Evolutionary conservation across 1,140 invertebrate species (phyloP).

Genomic region (Ooceraea biroi): DNA sequence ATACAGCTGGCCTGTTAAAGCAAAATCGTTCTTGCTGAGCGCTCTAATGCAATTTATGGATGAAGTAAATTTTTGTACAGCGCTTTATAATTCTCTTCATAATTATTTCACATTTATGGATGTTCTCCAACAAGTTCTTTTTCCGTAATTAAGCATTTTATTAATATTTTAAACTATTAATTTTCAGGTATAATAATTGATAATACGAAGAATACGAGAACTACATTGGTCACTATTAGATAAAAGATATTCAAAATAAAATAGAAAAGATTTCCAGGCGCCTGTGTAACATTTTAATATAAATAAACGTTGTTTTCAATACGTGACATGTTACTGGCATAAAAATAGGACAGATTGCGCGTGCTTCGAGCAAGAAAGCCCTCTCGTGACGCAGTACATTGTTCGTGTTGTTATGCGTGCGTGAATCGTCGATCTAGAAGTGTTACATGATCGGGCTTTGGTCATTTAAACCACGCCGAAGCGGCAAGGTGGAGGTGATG

Average conservation of each 20-base stretch:
- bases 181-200: neutral
- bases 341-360: neutral
- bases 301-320: neutral
- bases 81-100: neutral
- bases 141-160: neutral
- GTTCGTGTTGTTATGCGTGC: neutral
- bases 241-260: neutral
- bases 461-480: slow-evolving; percentile 86
- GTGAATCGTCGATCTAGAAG: slow-evolving; percentile 23
- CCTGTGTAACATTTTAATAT: neutral
- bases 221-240: neutral
- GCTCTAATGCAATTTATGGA: neutral
- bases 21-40: neutral
- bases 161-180: slow-evolving; percentile 7
- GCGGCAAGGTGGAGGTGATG: slow-evolving; percentile 86
- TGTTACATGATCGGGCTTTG: slow-evolving; percentile 86
- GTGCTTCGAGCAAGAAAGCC: neutral
- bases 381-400: neutral
- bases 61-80: neutral
- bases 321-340: neutral
- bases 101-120: neutral
- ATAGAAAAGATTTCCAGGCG: neutral
- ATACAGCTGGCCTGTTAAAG: neutral
- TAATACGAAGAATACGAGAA: neutral
- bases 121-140: neutral